Conservation (phyloP, 2,888 invertebrate species). For the Spatulosminthurus flaviceps region DNA sequence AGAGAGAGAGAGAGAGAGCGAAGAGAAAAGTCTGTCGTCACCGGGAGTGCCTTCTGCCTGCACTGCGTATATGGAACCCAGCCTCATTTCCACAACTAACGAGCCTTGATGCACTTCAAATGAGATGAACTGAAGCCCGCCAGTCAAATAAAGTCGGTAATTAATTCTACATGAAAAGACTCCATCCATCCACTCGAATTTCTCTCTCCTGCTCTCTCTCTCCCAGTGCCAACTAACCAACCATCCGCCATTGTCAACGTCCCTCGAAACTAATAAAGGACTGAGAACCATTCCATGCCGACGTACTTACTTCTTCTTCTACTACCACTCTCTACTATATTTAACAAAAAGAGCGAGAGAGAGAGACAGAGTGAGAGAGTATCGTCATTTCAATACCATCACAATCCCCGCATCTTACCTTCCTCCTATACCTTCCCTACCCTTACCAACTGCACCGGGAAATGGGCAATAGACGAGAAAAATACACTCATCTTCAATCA, state of each 20-base stretch:
- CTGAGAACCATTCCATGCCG: slow-evolving; percentile 41
- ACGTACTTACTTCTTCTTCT: too few relatives aligned
- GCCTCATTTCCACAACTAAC: slow-evolving; percentile 54
- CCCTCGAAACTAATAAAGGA: slow-evolving; percentile 41
- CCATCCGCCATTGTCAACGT: slow-evolving; percentile 38
- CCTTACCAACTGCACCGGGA: not conserved
- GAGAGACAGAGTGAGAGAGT: not conserved
- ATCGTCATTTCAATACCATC: not conserved
- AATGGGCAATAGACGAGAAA: not conserved
- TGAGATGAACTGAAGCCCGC: slow-evolving; percentile 51
- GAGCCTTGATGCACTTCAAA: slow-evolving; percentile 53
- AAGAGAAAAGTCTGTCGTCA: not conserved
- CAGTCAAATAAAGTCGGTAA: slow-evolving; percentile 54
- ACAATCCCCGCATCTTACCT: not conserved
- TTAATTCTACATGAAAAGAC: slow-evolving; percentile 57
- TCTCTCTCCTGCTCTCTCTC: slow-evolving; percentile 37
- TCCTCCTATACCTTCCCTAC: not conserved
- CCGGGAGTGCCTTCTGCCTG: slow-evolving; percentile 14
- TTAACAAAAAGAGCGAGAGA: not conserved
- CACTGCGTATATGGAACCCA: slow-evolving; percentile 20
- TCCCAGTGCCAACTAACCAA: slow-evolving; percentile 31
- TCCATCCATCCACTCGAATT: slow-evolving; percentile 43
- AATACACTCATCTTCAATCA: slow-evolving; percentile 1
- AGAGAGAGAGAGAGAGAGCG: not conserved
- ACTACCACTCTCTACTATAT: slow-evolving; percentile 19